Evolutionary conservation across 2,888 invertebrate species (phyloP), one percentile per base, ranked within the genome.

Genomic region (Zhuqinia jingwanae): DNA sequence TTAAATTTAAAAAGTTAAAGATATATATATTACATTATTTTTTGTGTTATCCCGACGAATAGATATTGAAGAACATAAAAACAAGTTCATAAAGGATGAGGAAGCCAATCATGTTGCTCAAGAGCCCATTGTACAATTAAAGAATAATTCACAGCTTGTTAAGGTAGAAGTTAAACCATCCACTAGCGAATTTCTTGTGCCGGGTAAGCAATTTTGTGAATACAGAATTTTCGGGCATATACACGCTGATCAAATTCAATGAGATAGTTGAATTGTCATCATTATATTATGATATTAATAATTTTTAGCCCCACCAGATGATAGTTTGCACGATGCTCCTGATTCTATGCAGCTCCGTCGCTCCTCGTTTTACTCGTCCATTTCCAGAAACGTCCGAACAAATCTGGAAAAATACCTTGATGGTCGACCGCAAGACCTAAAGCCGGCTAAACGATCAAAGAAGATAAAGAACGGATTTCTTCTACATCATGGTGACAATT

Each of bases 371-470:
- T 91, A 91, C 81, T 90, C 89, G 5, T 83, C 89, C 22, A 89
- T 91, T 56, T 87, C 91, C 15, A 88, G 89, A 11, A 91, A 91
- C 75, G 91, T 91, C 36, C 88, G 91, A 17, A 89, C 87, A 45
- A 91, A 91, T 79, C 22, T 91, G 58, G 91, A 91, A 47, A 90
- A 90, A 68, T 90, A 89, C 70, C 83, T 91, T 70, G 91, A 91
- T 81, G 91, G 91, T 1, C 87, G 89, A 63, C 83, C 83, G 0
- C 75, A 36, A n/a, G 81, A 73, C 17, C 42, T 79, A n/a, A 85
- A 84, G 25, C 45, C 78, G 8, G 56, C 83, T 20, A 83, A 81
- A 22, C 75, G 89, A n/a, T 79, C 89, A 30, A 89, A 89, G 42
- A 87, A 90, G 30, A 63, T 89, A 0, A 90, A 90, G 68, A 91